These are phyloP conservation scores for Microtus ochrogaster DNA, from an alignment of 2,113 vertebrate genomes.

Conservation along the genomic window DNA sequence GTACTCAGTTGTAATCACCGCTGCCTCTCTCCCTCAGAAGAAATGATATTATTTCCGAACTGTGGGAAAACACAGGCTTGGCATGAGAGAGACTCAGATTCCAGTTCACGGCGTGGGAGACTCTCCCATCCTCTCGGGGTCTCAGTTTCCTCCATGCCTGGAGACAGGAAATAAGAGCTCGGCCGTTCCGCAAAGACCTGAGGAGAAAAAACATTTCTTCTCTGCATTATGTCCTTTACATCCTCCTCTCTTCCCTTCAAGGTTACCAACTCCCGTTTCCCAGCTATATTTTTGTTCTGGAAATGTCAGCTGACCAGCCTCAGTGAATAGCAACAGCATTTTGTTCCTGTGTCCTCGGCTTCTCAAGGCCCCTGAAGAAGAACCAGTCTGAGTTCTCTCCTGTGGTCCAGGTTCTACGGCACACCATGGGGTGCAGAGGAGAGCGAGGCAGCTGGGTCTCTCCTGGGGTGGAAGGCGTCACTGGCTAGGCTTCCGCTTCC, in stretches of 20 bases:
- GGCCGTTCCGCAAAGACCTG: neutral
- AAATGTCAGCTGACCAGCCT: neutral
- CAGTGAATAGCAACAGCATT: neutral
- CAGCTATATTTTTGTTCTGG: no score
- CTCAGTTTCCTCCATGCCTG: neutral
- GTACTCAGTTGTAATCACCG: rapidly evolving
- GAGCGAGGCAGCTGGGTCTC: neutral
- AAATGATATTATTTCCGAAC: rapidly evolving
- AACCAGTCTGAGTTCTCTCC: neutral
- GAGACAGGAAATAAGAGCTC: neutral
- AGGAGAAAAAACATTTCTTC: neutral
- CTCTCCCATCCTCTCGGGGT: neutral
- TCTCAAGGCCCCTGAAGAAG: neutral
- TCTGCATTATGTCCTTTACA: neutral
- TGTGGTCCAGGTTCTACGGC: neutral
- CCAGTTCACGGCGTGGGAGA: neutral
- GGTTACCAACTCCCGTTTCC: no score
- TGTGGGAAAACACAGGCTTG: neutral
- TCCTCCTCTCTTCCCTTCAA: neutral
- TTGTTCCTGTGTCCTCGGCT: neutral
- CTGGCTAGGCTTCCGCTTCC: neutral
- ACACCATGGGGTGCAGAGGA: neutral
- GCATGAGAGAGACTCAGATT: neutral
- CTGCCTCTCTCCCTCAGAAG: neutral
- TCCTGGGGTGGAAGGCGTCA: neutral